These are phyloP conservation scores for Sphenodon punctatus DNA, from an alignment of 2,797 vertebrate genomes.

Conservation along the genomic window DNA sequence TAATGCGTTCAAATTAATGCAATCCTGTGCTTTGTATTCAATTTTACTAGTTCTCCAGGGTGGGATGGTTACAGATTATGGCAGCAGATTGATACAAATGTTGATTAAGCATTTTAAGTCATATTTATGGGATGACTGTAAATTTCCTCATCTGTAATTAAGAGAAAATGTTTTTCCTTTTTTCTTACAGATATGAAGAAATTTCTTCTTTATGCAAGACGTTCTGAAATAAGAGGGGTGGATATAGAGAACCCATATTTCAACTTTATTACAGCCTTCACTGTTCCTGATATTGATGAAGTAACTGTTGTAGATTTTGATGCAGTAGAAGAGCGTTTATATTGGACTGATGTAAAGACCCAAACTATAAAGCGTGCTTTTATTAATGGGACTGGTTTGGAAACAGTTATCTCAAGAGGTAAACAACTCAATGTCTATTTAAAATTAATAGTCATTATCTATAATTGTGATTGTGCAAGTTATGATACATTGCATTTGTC, in stretches of 20 bases:
- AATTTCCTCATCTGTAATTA: neutral
- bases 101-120: neutral
- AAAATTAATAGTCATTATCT: neutral
- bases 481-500: fast-evolving
- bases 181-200: slow-evolving; percentile 86
- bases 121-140: neutral
- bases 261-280: slow-evolving; percentile 98
- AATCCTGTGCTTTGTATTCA: neutral
- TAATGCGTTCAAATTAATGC: neutral
- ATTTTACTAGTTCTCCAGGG: neutral
- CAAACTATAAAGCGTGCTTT: slow-evolving; percentile 96
- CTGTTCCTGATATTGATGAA: slow-evolving; percentile 95
- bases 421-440: neutral
- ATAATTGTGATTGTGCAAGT: too few relatives aligned
- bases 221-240: slow-evolving; percentile 95
- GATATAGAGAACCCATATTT: slow-evolving; percentile 97
- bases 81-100: neutral
- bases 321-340: slow-evolving; percentile 90
- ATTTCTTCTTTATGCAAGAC: slow-evolving; percentile 93
- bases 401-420: slow-evolving; percentile 97
- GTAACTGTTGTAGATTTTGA: slow-evolving; percentile 97
- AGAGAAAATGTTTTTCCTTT: slow-evolving; percentile 6
- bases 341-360: slow-evolving; percentile 97
- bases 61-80: neutral
- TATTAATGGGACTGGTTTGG: slow-evolving; percentile 94